Conservation (phyloP, 1,140 invertebrate genomes). For the Musca domestica region DNA sequence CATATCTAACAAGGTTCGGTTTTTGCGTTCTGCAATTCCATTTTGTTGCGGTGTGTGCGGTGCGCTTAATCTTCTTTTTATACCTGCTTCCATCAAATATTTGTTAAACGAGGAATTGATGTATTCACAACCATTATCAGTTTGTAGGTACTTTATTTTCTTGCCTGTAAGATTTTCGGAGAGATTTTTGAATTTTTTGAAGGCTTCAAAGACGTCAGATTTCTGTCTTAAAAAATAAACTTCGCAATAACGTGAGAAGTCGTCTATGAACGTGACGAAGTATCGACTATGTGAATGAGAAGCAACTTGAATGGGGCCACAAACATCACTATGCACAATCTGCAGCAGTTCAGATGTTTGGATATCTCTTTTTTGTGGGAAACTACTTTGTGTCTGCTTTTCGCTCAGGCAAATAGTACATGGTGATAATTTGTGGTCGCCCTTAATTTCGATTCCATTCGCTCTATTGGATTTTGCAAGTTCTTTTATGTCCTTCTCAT, state of each 20-base stretch:
- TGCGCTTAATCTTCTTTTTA: conserved; percentile 30
- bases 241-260: conserved; percentile 37
- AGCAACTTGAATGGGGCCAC: conserved; percentile 46
- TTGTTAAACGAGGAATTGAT: conserved; percentile 29
- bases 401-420: no score
- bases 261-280: conserved; percentile 51
- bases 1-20: background rate
- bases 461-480: no score
- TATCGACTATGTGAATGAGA: conserved; percentile 44
- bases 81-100: conserved; percentile 30
- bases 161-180: conserved; percentile 21
- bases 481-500: no score
- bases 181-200: conserved; percentile 18
- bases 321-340: no score
- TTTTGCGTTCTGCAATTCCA: no score
- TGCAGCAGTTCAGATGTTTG: background rate
- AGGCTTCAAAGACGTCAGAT: conserved; percentile 25
- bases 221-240: conserved; percentile 47
- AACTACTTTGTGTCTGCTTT: no score
- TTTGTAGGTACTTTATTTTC: conserved; percentile 18
- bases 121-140: conserved; percentile 44
- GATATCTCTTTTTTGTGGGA: no score
- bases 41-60: conserved; percentile 47
- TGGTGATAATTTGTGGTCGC: no score
- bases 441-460: no score